Base-by-base conservation (phyloP, 1,140 invertebrate genomes). In the Cylas formicarius region DNA sequence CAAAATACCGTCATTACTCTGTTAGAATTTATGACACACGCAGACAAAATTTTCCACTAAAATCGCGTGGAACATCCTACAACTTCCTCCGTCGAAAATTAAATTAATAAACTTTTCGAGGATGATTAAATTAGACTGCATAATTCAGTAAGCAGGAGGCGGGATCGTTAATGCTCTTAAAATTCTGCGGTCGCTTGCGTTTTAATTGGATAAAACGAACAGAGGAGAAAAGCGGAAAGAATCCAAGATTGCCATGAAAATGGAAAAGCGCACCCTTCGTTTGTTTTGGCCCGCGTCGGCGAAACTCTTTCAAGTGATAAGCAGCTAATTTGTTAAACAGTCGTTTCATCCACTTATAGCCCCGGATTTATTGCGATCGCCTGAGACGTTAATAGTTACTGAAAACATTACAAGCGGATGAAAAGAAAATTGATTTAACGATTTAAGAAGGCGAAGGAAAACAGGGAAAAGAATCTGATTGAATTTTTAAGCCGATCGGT, bases 81-180 rank as follows among this genome's bases (percentile, higher is more conserved):
- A n/a, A n/a, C n/a, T n/a, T n/a, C n/a, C n/a, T n/a, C n/a, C n/a
- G n/a, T n/a, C n/a, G 24, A 11, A 44, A 27, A 44, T 44, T 44
- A 44, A 44, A 44, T 44, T 44, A 44, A 36, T 44, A 44, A 44
- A 44, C 43, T 44, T 44, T 44, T 44, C 43, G 23, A 37, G 43
- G 33, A 21, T 44, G 43, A 44, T 44, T 44, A 44, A 44, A 44
- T 44, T 44, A 44, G 43, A 27, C 43, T 44, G 43, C 43, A 37
- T 44, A 44, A 37, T 44, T 44, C 38, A 17, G 17, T 13, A n/a
- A n/a, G n/a, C n/a, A n/a, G n/a, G 10, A 17, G 33, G 34, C 33
- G 21, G 22, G 33, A 22, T 44, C 41, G 22, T 44, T 44, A 37
- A 44, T 29, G 43, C 43, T 44, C 43, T 44, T 44, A 44, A 44